Base-by-base conservation (phyloP, 2,797 vertebrate genomes). In the Leptodactylus fallax region DNA sequence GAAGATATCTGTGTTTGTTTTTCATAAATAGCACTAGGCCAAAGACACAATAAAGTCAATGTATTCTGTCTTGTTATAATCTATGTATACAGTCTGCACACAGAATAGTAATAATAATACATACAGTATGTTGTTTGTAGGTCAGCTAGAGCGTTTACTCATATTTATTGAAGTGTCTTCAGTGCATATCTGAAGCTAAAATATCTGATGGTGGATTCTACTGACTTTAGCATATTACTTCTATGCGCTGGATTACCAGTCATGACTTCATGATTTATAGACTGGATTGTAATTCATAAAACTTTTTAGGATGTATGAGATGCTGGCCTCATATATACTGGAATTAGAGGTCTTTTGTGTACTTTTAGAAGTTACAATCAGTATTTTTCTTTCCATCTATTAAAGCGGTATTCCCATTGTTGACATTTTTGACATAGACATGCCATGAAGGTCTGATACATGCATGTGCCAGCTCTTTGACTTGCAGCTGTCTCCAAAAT, bases 1-100 rank as follows among this genome's bases (percentile, higher is more conserved):
- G 23, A 36, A 36, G 27, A 47, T n/a, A n/a, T 45, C 21, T 79
- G 25, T 80, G 23, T 80, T 23, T 82, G 27, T 82, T 13, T 19
- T 85, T 78, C 56, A 25, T 84, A 11, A 27, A 71, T 51, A 83
- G 76, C 74, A 67, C 21, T 16, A 78, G 81, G 53, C 77, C 77
- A 85, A 80, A 88, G 56, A 81, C 13, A 72, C 61, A 21, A 27
- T 69, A 27, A 71, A 71, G 17, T 72, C 60, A 8, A 51, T 87
- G 49, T 72, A 55, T 69, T 23, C 36, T 55, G 53, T 55, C 53
- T 12, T 53, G 53, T 53, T 53, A 11, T 55, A 14, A 55, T 55
- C 11, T 55, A 55, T 55, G 53, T 55, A 55, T 55, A 55, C 53
- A 13, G 11, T 14, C 11, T 55, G 2, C 36, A 36, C 4, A 36